Evolutionary conservation across 2,113 vertebrate species (phyloP), one percentile per base, ranked within the genome.

Genomic region (Antigone vipio): DNA sequence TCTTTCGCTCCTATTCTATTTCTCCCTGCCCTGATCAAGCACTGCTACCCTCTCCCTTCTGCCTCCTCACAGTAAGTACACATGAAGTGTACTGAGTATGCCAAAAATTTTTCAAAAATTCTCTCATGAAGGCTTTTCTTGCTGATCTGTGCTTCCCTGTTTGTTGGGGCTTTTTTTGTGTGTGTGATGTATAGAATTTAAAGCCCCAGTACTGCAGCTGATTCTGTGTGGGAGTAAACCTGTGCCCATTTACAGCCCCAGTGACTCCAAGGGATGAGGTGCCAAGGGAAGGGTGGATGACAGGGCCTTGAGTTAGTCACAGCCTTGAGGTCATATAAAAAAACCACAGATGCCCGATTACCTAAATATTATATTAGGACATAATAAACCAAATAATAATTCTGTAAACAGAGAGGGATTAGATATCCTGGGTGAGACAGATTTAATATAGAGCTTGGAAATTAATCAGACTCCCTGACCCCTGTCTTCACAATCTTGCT

Each of bases 401-500:
- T 92, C 60, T 92, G 80, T 88, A 92, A 91, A 82, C 58, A 89
- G 77, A 52, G 58, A 60, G 26, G 44, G 62, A 88, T 94, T 95
- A 85, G 56, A 79, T 71, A 81, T 15, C 44, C 34, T 85, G 84
- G 21, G 84, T 76, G 91, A 95, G 84, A 95, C 73, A 75, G 84
- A 93, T 94, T 94, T 93, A 82, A 92, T 95, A 94, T 78, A 73
- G 78, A 88, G 66, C 38, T 82, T 60, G 87, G 56, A 85, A 85
- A 91, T 89, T 4, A 92, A 35, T 96, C 84, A 88, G 56, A 16
- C 19, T 96, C 18, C n/a, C 87, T 75, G 85, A 79, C 74, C 77
- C 23, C 35, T 85, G 21, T 84, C 73, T 58, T 85, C 67, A 58
- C 49, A 75, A 47, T 82, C 78, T 74, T 85, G 34, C 11, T 85